Conservation (phyloP, 1,140 invertebrate genomes). For the Orius insidiosus region DNA sequence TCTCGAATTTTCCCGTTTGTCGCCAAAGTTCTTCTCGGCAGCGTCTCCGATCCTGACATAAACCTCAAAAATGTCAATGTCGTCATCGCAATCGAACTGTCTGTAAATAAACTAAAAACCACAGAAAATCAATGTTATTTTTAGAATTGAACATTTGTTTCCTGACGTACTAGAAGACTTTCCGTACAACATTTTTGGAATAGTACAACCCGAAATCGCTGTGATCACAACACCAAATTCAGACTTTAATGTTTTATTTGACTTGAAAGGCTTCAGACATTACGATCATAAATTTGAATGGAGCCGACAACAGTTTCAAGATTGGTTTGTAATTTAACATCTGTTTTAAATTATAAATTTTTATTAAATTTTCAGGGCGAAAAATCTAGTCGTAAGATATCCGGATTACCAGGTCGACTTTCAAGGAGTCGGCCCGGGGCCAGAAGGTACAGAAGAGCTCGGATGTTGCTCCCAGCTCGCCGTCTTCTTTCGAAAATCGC, state of each 20-base stretch:
- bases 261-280: conserved; percentile 50
- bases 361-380: conserved; percentile 35
- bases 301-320: conserved; percentile 61
- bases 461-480: conserved; percentile 64
- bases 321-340: conserved; percentile 45
- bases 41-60: conserved; percentile 37
- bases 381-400: conserved; percentile 43
- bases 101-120: conserved; percentile 24
- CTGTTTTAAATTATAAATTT: background rate
- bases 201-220: conserved; percentile 56
- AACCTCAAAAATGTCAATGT: conserved; percentile 40
- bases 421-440: conserved; percentile 47
- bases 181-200: conserved; percentile 59
- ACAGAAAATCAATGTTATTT: conserved; percentile 22
- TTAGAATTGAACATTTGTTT: conserved; percentile 70
- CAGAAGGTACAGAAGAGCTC: conserved; percentile 31
- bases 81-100: conserved; percentile 61
- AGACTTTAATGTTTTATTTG: conserved; percentile 78
- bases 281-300: conserved; percentile 90
- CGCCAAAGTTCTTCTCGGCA: conserved; percentile 41
- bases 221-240: conserved; percentile 80
- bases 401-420: conserved; percentile 50
- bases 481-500: conserved; percentile 32
- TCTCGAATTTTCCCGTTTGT: conserved; percentile 26
- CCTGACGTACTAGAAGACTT: conserved; percentile 47